Conservation (phyloP, 2,113 vertebrate genomes). For the Apaloderma vittatum region DNA sequence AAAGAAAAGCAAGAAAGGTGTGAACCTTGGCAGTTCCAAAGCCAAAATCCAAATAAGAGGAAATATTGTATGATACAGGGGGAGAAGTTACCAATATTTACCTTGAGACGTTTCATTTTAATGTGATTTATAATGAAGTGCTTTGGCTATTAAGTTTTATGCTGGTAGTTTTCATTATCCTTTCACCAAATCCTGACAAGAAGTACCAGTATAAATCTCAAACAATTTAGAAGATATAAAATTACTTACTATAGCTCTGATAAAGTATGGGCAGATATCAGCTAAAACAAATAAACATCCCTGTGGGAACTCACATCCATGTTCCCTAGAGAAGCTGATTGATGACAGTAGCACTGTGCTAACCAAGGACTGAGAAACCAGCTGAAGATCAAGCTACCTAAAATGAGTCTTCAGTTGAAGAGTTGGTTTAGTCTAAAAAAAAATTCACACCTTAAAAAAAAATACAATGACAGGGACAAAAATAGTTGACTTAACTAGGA, state of each 20-base stretch:
- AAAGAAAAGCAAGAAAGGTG: not conserved
- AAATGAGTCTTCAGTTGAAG: not conserved
- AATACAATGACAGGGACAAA: not conserved
- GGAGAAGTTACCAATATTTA: not conserved
- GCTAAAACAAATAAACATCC: not conserved
- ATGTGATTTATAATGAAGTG: not conserved
- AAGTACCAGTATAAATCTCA: not conserved
- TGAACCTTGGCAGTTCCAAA: constrained; percentile 3
- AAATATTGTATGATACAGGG: not conserved
- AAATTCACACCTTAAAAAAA: not conserved
- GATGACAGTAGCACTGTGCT: not conserved
- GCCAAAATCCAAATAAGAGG: not conserved
- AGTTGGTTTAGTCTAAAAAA: not conserved
- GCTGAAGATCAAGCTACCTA: not conserved
- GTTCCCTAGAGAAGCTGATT: not conserved
- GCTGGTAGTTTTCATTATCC: not conserved
- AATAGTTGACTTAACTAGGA: constrained; percentile 2
- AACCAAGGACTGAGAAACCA: not conserved
- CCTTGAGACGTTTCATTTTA: not conserved
- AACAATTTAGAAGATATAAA: not conserved
- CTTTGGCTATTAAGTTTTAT: not conserved
- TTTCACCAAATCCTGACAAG: not conserved
- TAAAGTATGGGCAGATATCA: not conserved
- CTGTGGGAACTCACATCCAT: not conserved
- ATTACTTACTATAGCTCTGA: not conserved